Base-by-base conservation (phyloP, 2,113 vertebrate genomes). In the Paramormyrops kingsleyae region DNA sequence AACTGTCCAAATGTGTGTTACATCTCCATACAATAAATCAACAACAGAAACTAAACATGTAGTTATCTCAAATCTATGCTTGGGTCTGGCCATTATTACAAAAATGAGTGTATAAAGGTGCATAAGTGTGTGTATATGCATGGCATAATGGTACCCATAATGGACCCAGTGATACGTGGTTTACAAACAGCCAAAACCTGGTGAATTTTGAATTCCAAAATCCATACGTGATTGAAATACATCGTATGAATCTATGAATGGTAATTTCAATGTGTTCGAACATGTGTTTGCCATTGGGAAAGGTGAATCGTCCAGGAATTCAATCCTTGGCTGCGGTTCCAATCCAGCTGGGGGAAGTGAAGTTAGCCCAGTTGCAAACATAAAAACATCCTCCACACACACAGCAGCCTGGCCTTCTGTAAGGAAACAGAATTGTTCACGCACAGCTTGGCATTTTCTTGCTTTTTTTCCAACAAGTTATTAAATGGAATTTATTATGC, bases 241-340 rank as follows among this genome's bases (percentile, higher is more conserved):
- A 89, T 15, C 83, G 19, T 91, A 90, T 52, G 90, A 80, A 1
- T 90, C 86, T 53, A 77, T 39, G 31, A 91, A 44, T 70, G 88
- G 92, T 44, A 89, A 62, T 89, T 70, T 91, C 6, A 92, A 10
- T 4, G 35, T 77, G 88, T 91, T 92, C 46, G 46, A 21, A 88
- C 88, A 92, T 52, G 92, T 92, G 53, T 92, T 92, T 90, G 92
- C 88, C 86, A 90, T 92, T 86, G 91, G 88, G 52, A 90, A 91
- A 2, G 52, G 10, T 31, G 90, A 91, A 90, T 89, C 86, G 47
- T 66, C 50, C 52, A 90, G 83, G 88, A 92, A 92, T 27, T 83
- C 91, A 49, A 90, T 88, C 17, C 1, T 3, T 92, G 89, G 90
- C 39, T 8, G 7, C 87, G 90, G 90, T 62, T 92, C 53, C 31